phyloP scores from a whole-genome alignment of 2,113 vertebrate genomes.

The Synchiropus splendidus region DNA sequence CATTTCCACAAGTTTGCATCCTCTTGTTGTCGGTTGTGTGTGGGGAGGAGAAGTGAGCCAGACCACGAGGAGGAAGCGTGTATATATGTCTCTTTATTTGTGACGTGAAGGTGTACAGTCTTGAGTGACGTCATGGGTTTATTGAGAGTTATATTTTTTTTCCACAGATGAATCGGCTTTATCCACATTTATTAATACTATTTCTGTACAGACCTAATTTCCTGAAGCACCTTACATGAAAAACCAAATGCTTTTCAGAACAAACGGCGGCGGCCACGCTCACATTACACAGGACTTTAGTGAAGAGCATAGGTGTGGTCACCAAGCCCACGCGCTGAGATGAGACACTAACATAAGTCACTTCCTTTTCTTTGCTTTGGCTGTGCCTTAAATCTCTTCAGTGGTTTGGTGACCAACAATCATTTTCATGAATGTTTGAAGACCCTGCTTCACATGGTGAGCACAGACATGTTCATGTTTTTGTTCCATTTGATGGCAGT shows the following conservation, averaged over 20 bases:
- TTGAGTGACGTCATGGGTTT: slow-evolving; percentile 9
- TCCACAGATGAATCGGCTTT: slow-evolving; percentile 4
- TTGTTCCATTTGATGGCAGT: too few relatives aligned
- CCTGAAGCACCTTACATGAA: slow-evolving; percentile 47
- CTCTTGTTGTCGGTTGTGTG: background rate
- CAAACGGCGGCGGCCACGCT: background rate
- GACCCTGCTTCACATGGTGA: too few relatives aligned
- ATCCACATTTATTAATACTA: background rate
- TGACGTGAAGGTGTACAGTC: slow-evolving; percentile 33
- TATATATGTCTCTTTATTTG: slow-evolving; percentile 18
- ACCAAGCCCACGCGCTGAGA: too few relatives aligned
- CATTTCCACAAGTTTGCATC: background rate
- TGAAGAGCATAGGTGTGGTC: too few relatives aligned
- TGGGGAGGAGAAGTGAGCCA: background rate
- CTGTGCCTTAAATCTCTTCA: too few relatives aligned
- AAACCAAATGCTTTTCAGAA: slow-evolving; percentile 36
- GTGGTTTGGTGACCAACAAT: too few relatives aligned
- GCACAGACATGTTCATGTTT: too few relatives aligned
- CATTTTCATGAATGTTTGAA: too few relatives aligned
- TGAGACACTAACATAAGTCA: too few relatives aligned
- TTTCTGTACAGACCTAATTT: slow-evolving; percentile 25
- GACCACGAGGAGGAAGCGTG: slow-evolving; percentile 2
- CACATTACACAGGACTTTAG: too few relatives aligned
- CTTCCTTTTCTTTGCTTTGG: too few relatives aligned
- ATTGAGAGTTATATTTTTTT: background rate